These are phyloP conservation scores for Orientallactaga bullata DNA, from an alignment of 2,113 vertebrate genomes.

Conservation along the genomic window DNA sequence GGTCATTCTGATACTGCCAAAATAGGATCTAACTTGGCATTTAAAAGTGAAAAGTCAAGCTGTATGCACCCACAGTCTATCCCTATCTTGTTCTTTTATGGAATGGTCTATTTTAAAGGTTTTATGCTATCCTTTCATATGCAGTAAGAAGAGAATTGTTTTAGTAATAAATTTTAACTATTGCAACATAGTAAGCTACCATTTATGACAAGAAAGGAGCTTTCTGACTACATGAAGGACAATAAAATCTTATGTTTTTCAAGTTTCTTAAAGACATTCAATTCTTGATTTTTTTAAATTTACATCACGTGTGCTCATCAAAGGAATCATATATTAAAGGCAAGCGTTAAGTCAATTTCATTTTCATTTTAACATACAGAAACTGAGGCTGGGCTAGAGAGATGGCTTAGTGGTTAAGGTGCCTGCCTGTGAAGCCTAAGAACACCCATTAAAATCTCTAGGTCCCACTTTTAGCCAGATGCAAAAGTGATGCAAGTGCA, in stretches of 20 bases:
- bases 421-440: too few species aligned
- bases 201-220: neutral
- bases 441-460: too few species aligned
- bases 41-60: constrained; percentile 47
- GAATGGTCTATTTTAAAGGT: neutral
- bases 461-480: too few species aligned
- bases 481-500: too few species aligned
- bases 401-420: too few species aligned
- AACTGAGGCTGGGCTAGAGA: too few species aligned
- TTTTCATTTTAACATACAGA: neutral
- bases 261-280: constrained; percentile 21
- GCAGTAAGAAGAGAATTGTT: neutral
- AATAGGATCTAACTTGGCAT: neutral
- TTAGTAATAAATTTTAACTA: neutral
- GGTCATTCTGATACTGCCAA: neutral
- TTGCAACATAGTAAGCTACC: neutral
- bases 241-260: constrained; percentile 24
- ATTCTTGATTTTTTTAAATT: constrained; percentile 38
- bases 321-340: constrained; percentile 16
- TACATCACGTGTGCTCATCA: constrained; percentile 49
- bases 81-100: neutral
- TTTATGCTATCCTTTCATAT: neutral
- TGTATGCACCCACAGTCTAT: neutral
- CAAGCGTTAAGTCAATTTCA: neutral
- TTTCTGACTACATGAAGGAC: neutral